These are phyloP conservation scores for Actenoides hombroni DNA, from an alignment of 2,113 vertebrate genomes.

Conservation along the genomic window DNA sequence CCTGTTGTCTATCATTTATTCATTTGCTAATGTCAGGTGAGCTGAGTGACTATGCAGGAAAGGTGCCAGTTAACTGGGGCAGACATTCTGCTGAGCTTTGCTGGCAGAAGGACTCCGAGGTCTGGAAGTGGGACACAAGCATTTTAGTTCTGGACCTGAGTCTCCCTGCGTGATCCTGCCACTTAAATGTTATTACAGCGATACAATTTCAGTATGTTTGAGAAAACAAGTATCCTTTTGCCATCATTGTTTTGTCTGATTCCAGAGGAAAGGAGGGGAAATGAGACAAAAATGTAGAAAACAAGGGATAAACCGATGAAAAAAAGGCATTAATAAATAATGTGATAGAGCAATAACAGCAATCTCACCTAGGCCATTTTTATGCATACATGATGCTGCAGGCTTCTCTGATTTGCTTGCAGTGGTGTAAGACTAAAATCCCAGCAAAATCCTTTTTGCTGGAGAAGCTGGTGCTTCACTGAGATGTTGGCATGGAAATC, in stretches of 20 bases:
- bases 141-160: not conserved
- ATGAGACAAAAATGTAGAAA: not conserved
- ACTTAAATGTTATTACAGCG: not conserved
- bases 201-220: not conserved
- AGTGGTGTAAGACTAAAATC: not conserved
- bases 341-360: not conserved
- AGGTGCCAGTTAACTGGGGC: not conserved
- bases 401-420: not conserved
- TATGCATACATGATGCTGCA: not conserved
- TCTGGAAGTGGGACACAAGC: not conserved
- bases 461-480: not conserved
- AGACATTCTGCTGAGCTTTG: constrained; percentile 7
- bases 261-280: not conserved
- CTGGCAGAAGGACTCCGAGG: not conserved
- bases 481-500: constrained; percentile 40
- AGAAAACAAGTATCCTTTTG: not conserved
- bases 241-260: not conserved
- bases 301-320: not conserved
- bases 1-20: not conserved
- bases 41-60: not conserved
- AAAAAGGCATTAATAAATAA: not conserved
- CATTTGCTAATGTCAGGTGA: not conserved
- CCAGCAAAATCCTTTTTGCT: constrained; percentile 6
- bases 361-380: not conserved
- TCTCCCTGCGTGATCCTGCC: not conserved